Evolutionary conservation across 92 coral and sea anemone genomes (phyloP), one percentile per base, ranked within the genome.

Genomic region (Virgularia gustaviana): DNA sequence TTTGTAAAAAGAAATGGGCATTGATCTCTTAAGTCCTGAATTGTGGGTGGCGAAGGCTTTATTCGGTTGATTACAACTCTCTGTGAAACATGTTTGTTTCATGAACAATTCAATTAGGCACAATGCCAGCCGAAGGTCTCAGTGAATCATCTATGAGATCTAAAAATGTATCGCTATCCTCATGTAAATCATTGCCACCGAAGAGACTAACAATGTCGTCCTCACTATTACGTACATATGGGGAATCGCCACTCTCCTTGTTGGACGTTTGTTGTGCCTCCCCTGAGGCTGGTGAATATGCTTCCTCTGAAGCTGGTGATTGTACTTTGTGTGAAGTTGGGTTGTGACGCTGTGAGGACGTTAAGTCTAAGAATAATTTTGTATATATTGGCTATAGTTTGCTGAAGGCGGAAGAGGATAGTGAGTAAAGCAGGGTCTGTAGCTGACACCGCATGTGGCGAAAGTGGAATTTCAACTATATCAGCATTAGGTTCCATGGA

Each of bases 261-360:
- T 55, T 55, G 62, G 62, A 55, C 62, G 63, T 5, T 16, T 9
- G n/a, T 23, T 25, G 10, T 20, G 30, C 30, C 19, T n/a, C 32
- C 61, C 29, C 30, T 54, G 61, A 54, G 22, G 61, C 61, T 23
- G 61, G 61, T 4, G 61, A 8, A 3, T 54, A 3, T 54, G 61
- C 30, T 54, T 54, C 61, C 61, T 54, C 61, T 54, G 61, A 54
- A 54, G 58, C n/a, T n/a, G n/a, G 55, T 9, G 55, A 2, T 19
- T 47, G 16, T 51, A 32, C 63, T 25, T 57, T 38, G 18, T 57
- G 25, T 57, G 63, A 57, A 25, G 63, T 38, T 24, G 37, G 1
- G 1, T 16, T 27, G 22, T 16, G 63, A 3, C 36, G 23, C 55
- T 47, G 55, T 47, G 55, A 47, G 9, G 55, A 19, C 22, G 55